These are phyloP conservation scores for Yponomeuta malinellus DNA, from an alignment of 2,888 invertebrate genomes.

Conservation along the genomic window DNA sequence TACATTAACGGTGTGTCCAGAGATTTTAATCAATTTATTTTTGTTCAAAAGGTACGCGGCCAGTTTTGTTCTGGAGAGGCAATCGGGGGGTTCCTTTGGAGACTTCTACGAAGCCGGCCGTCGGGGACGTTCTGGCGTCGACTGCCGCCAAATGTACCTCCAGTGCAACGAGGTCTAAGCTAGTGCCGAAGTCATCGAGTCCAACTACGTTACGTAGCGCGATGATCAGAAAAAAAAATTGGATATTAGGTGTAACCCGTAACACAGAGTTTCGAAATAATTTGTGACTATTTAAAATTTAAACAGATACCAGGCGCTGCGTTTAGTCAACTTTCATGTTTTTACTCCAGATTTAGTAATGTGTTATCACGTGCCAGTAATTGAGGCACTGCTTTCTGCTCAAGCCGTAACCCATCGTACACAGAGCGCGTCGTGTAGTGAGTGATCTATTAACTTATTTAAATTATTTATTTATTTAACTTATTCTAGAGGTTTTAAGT, in stretches of 20 bases:
- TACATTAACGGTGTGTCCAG: too few relatives aligned
- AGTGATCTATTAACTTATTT: slow-evolving; percentile 53
- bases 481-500: slow-evolving; percentile 65
- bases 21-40: neutral
- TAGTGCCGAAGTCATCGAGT: slow-evolving; percentile 23
- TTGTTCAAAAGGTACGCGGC: slow-evolving; percentile 82
- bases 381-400: slow-evolving; percentile 26
- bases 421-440: slow-evolving; percentile 42
- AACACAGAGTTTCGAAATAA: neutral
- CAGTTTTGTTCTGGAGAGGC: slow-evolving; percentile 88
- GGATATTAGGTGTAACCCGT: neutral
- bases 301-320: neutral
- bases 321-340: neutral
- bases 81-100: slow-evolving; percentile 84
- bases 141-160: slow-evolving; percentile 89
- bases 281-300: neutral
- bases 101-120: slow-evolving; percentile 90
- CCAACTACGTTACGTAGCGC: slow-evolving; percentile 18
- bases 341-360: neutral
- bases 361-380: neutral
- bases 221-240: neutral
- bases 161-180: slow-evolving; percentile 91
- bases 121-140: slow-evolving; percentile 88
- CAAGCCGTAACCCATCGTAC: slow-evolving; percentile 44
- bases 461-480: slow-evolving; percentile 73